A percentile compares a stretch with the other conserved stretches of the same genome.
These are phyloP conservation scores for Peribatodes rhomboidaria DNA, from an alignment of 2,888 invertebrate species.

Conservation along the genomic window DNA sequence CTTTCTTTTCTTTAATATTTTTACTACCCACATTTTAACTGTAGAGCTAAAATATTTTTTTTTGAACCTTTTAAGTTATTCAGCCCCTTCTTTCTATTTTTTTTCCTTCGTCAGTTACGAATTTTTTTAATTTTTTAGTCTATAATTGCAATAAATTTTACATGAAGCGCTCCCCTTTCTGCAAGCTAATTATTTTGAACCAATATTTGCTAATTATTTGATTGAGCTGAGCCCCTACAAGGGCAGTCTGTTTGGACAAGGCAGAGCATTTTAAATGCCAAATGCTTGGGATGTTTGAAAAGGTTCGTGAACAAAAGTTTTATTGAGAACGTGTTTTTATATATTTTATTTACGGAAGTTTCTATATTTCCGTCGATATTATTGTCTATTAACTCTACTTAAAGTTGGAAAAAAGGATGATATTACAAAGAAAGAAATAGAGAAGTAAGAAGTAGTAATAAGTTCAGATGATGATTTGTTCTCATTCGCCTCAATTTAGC, in stretches of 20 bases:
- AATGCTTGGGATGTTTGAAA: slow-evolving; percentile 20
- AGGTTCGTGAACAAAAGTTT: slow-evolving; percentile 10
- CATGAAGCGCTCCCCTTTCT: slow-evolving; percentile 51
- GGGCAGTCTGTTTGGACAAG: slow-evolving; percentile 30
- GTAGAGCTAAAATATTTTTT: too few species aligned
- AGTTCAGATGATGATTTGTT: too few species aligned
- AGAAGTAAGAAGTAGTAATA: too few species aligned
- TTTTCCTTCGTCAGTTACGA: neutral
- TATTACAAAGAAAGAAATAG: too few species aligned
- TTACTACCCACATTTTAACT: too few species aligned
- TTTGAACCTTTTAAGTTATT: too few species aligned
- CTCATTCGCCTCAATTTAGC: too few species aligned
- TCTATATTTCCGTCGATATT: neutral
- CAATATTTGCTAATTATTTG: slow-evolving; percentile 76
- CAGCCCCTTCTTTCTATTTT: too few species aligned
- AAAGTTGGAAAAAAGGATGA: too few species aligned
- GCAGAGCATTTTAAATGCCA: slow-evolving; percentile 25
- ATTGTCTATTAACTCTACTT: too few species aligned
- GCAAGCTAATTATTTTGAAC: slow-evolving; percentile 64
- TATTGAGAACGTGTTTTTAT: neutral
- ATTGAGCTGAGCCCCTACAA: slow-evolving; percentile 54
- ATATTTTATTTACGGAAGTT: neutral
- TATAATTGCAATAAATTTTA: slow-evolving; percentile 46
- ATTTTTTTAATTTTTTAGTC: neutral
- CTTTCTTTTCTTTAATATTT: too few species aligned